Base-by-base conservation (phyloP, 35 echinoderm and acorn worm genomes). In the Lytechinus pictus region DNA sequence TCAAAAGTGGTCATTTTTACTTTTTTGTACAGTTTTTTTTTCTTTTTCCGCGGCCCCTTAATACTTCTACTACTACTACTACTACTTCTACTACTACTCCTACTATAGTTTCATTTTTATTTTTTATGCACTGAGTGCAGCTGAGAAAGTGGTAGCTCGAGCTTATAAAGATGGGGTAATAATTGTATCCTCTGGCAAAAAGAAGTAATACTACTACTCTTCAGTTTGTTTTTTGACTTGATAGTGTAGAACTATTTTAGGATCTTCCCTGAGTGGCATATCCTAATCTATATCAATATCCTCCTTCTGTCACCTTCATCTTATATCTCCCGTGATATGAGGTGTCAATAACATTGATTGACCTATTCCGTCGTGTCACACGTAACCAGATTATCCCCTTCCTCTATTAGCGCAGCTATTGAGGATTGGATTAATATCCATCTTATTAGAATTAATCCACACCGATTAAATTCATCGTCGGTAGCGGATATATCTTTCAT, bases 391-490 rank as follows among this genome's bases (percentile, higher is more conserved):
- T 79, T 79, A 79, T 79, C 66, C 14, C 19, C 66, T 79, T 79
- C 66, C 66, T 79, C 66, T 79, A 71, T 24, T 60, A 79, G 66
- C 66, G 19, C 66, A 24, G 14, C 66, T 79, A 79, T 79, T n/a
- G 66, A 79, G 66, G 66, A 79, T 79, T 79, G n/a, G 21, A 79
- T 79, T 79, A 79, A 24, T 79, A n/a, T 24, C 21, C 66, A 16
- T 79, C 66, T n/a, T 79, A 79, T 79, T 24, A 79, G 66, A 79
- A 79, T 79, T 79, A 79, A 79, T 79, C 19, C 66, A 24, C 16
- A 79, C 66, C 66, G 66, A 79, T 79, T 79, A 79, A 79, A 24
- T 79, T 79, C 19, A 79, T 79, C n/a, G 66, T 79, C 66, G 66
- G 66, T n/a, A 79, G 66, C 66, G 66, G 66, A 79, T 71, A 71